Evolutionary conservation across 2,888 invertebrate genomes (phyloP), one percentile per base, ranked within the genome.

Genomic region (Teleiodes luculella): DNA sequence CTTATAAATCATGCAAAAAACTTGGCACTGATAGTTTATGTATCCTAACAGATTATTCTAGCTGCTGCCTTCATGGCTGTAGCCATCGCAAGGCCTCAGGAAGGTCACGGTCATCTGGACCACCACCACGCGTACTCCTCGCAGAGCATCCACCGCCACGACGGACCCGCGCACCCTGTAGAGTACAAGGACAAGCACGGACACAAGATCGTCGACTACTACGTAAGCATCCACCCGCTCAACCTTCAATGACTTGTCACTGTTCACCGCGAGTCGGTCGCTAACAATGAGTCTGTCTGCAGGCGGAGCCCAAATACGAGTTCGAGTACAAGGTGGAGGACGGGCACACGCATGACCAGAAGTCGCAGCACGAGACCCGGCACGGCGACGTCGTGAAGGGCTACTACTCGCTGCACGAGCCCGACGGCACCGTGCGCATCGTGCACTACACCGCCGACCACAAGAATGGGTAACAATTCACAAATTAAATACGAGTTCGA

Each of bases 401-500:
- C 39, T 71, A 63, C 62, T 78, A 78, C 70, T 67, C 68, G 36
- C 67, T 78, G 62, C 76, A 75, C 39, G 72, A 78, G 56, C 73
- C 77, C 11, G 76, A 78, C 52, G 76, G 77, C 51, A 68, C 72
- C 59, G 52, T 73, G 62, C 68, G 78, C 33, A 65, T 67, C 47
- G 77, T 77, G 35, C 67, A 76, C 55, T 67, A 67, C 56, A 53
- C 53, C 33, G 59, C 59, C 14, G 64, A 67, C 59, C 56, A 64
- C 6, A 54, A 64, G 30, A 55, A 57, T 33, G 67, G 76, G 85
- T 64, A 80, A 78, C 14, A 39, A 7, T 10, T 8, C n/a, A 24
- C 3, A n/a, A 24, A 24, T 6, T 24, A 24, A 4, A 4, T 88
- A 88, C 75, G 83, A 86, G 52, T 88, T 79, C 76, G 69, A 74